These are phyloP conservation scores for Melierax canorus DNA, from an alignment of 2,113 vertebrate species.

Conservation along the genomic window DNA sequence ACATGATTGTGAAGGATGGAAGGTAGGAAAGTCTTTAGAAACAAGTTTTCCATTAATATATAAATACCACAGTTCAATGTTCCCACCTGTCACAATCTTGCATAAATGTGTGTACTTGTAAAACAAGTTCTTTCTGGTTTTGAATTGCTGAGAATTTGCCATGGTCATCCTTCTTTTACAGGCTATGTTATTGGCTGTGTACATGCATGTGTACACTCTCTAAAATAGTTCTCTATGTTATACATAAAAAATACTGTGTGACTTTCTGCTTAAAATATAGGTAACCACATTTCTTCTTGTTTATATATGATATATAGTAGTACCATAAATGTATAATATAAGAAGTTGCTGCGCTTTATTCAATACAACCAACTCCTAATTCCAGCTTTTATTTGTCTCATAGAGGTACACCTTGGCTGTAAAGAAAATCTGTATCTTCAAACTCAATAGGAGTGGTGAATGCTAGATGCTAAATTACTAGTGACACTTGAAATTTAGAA, in stretches of 20 bases:
- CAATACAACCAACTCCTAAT: background rate
- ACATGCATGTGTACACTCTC: background rate
- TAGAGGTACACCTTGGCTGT: background rate
- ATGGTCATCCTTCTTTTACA: background rate
- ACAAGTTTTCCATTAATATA: background rate
- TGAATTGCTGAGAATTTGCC: background rate
- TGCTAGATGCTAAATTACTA: background rate
- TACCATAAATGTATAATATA: background rate
- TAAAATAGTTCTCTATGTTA: background rate
- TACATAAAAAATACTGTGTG: background rate
- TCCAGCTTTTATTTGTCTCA: background rate
- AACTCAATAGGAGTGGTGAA: background rate
- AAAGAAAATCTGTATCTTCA: background rate
- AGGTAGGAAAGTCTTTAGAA: background rate
- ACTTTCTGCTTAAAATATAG: background rate
- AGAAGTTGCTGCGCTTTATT: background rate
- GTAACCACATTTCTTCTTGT: background rate
- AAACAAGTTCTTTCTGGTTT: background rate
- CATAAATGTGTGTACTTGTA: background rate
- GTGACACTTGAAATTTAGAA: background rate
- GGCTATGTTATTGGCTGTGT: rapidly evolving
- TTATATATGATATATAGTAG: background rate
- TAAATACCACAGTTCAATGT: background rate
- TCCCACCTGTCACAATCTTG: background rate
- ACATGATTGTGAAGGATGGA: background rate